A percentile compares a stretch with the other conserved stretches of the same genome.
Conservation (phyloP, 2,113 vertebrate genomes). For the Pelodiscus sinensis region DNA sequence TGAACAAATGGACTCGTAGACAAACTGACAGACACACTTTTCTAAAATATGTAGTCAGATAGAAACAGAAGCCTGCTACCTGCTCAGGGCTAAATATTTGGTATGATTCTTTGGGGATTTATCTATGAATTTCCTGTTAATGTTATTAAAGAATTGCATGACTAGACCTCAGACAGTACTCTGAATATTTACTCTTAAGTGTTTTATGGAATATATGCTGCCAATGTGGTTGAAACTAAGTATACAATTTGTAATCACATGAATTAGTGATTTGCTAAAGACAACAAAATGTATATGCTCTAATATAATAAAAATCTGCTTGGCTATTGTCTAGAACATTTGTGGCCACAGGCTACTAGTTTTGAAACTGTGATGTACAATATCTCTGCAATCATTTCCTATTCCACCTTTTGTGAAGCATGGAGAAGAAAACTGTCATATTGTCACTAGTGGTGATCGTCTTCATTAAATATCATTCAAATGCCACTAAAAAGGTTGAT, state of each 20-base stretch:
- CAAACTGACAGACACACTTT: too few relatives aligned
- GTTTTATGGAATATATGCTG: background rate
- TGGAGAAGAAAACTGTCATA: background rate
- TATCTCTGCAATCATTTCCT: background rate
- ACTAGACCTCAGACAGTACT: background rate
- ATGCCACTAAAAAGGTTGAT: background rate
- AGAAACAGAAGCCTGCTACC: background rate
- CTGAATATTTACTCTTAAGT: background rate
- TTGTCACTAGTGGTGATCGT: background rate
- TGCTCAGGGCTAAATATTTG: background rate
- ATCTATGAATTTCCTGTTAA: background rate
- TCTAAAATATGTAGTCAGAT: background rate
- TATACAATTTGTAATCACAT: background rate
- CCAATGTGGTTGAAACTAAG: background rate
- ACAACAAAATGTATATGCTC: fast-evolving
- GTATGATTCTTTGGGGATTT: background rate
- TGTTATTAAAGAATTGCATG: background rate
- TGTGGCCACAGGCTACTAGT: background rate
- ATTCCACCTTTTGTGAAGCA: background rate
- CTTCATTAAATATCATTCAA: background rate
- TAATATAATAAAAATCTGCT: background rate
- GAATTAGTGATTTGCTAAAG: background rate
- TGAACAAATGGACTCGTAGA: too few relatives aligned
- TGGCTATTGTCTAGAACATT: background rate
- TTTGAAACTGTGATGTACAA: background rate